phyloP scores from a whole-genome alignment of 2,888 invertebrate genomes.

The Lypha dubia region DNA sequence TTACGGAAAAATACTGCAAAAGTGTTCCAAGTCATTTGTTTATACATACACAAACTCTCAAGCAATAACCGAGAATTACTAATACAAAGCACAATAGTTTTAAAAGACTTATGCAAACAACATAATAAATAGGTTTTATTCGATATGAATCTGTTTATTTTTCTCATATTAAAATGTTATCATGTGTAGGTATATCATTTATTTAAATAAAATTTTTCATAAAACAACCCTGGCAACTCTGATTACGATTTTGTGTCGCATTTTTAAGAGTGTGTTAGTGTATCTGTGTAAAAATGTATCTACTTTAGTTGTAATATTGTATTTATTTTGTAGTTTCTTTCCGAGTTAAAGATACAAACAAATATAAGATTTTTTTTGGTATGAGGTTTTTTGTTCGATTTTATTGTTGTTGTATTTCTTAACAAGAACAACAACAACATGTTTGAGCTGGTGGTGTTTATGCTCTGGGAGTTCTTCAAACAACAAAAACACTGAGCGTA shows the following conservation, averaged over 20 bases:
- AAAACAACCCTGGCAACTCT: conserved; percentile 1
- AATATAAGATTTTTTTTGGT: conserved; percentile 37
- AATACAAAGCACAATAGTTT: no score
- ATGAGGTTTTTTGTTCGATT: conserved; percentile 59
- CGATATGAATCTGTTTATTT: no score
- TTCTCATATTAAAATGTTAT: neutral
- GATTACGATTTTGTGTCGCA: neutral
- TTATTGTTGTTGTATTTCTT: conserved; percentile 36
- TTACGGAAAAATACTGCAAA: no score
- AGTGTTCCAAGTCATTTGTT: no score
- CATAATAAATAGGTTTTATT: no score
- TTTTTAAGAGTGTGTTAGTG: neutral
- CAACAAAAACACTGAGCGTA: conserved; percentile 34
- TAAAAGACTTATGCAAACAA: no score
- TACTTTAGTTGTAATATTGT: conserved; percentile 22
- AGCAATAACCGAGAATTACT: no score
- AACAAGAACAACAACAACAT: conserved; percentile 36
- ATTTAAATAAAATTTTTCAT: neutral
- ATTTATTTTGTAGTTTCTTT: conserved; percentile 13
- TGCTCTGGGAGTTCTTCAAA: conserved; percentile 44
- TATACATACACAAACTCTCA: no score
- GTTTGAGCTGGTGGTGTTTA: conserved; percentile 30
- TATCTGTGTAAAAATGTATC: conserved; percentile 28
- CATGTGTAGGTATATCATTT: neutral
- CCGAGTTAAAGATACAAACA: conserved; percentile 44